Conservation (phyloP, 1,140 invertebrate species). For the Drosophila willistoni region DNA sequence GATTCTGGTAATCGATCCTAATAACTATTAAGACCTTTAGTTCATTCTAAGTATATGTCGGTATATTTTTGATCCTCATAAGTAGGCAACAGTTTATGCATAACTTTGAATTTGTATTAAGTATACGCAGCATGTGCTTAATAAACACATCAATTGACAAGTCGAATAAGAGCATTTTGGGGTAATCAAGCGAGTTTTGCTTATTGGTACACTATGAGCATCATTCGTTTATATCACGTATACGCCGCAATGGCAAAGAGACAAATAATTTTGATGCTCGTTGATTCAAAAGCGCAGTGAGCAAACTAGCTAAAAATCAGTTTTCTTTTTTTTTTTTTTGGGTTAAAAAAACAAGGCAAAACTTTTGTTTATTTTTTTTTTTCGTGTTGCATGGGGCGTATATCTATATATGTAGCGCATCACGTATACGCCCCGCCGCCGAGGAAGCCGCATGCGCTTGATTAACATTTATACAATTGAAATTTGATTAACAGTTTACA, state of each 20-base stretch:
- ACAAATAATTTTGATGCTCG: no score
- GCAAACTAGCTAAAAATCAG: not conserved
- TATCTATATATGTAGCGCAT: not conserved
- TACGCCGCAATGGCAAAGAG: no score
- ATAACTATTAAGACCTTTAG: no score
- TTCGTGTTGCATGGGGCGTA: not conserved
- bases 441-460: not conserved
- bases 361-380: not conserved
- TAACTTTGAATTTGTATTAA: not conserved
- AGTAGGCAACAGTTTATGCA: slow-evolving; percentile 25
- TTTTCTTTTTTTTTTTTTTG: not conserved
- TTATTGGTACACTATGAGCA: no score
- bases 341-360: not conserved
- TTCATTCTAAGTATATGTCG: no score
- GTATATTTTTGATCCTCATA: slow-evolving; percentile 14
- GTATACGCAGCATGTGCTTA: slow-evolving; percentile 6
- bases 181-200: no score
- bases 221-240: no score
- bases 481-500: slow-evolving; percentile 21
- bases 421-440: slow-evolving; percentile 11
- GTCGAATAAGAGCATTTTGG: no score
- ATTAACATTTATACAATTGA: slow-evolving; percentile 17
- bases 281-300: not conserved
- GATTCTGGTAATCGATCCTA: no score
- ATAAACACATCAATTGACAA: no score